Evolutionary conservation across 35 echinoderm and acorn worm genomes (phyloP).

Genomic region (Apostichopus californicus): DNA sequence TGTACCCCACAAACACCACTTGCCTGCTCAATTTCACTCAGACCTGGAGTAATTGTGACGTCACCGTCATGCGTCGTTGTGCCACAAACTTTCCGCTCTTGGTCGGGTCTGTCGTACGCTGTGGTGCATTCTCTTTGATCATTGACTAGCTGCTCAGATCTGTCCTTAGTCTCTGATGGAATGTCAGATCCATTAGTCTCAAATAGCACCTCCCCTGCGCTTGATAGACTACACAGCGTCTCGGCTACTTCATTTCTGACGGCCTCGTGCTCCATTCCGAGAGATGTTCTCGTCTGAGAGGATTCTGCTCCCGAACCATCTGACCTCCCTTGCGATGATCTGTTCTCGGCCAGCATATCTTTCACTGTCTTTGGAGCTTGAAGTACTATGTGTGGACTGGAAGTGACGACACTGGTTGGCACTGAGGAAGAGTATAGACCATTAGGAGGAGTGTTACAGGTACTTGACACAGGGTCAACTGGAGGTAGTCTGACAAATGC

Average conservation of each 20-base stretch:
- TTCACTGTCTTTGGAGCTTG: slow-evolving; percentile 48
- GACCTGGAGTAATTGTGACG: neutral
- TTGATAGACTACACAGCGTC: slow-evolving; percentile 36
- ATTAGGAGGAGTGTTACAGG: neutral
- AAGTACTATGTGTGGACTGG: neutral
- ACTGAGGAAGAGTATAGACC: neutral
- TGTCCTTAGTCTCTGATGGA: neutral
- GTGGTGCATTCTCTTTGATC: neutral
- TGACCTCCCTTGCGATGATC: neutral
- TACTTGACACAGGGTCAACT: neutral
- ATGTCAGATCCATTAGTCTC: slow-evolving; percentile 2
- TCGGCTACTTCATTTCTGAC: slow-evolving; percentile 45
- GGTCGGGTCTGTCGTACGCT: neutral
- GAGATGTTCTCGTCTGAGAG: neutral
- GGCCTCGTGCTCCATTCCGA: neutral
- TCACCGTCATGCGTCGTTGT: neutral
- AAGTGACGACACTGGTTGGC: neutral
- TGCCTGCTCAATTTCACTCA: neutral
- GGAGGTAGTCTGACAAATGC: neutral
- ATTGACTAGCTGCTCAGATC: neutral
- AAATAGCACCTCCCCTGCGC: neutral
- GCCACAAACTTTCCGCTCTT: neutral
- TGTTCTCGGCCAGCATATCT: slow-evolving; percentile 44
- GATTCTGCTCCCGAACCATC: neutral
- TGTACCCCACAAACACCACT: neutral